phyloP scores from a whole-genome alignment of 2,888 invertebrate genomes.

The Hirtodrosophila trivittata region DNA sequence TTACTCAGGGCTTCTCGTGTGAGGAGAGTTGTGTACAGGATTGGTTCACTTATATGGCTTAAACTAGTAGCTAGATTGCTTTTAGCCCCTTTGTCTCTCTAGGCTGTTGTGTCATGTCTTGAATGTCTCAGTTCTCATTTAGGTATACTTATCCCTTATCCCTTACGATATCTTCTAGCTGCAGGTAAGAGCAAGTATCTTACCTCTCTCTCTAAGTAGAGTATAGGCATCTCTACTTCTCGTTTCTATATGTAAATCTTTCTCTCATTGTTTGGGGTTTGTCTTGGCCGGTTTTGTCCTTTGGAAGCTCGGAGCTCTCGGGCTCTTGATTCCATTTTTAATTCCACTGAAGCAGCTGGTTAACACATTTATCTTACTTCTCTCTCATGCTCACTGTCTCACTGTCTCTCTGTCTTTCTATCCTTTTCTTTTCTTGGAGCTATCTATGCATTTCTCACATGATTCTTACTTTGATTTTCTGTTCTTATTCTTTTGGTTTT shows the following conservation, averaged over 20 bases:
- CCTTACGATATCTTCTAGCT: not conserved
- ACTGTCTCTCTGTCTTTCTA: not conserved
- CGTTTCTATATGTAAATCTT: not conserved
- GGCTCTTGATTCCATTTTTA: constrained; percentile 19
- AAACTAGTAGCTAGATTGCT: constrained; percentile 25
- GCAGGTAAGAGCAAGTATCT: no score
- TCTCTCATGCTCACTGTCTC: no score
- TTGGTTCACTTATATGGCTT: constrained; percentile 42
- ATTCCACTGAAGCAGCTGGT: constrained; percentile 69
- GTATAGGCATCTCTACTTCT: not conserved
- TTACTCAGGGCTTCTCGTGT: constrained; percentile 30
- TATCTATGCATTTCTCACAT: constrained; percentile 26
- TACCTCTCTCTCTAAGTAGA: no score
- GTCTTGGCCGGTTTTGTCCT: constrained; percentile 50
- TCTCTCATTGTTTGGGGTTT: constrained; percentile 10
- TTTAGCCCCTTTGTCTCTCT: constrained; percentile 54
- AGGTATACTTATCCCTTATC: not conserved
- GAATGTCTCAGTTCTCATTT: constrained; percentile 4
- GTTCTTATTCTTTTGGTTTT: constrained; percentile 31
- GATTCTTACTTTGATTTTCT: constrained; percentile 64
- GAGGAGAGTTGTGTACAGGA: constrained; percentile 11
- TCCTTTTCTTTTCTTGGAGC: constrained; percentile 19
- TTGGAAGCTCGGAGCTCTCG: constrained; percentile 16
- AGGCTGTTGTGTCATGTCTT: constrained; percentile 47
- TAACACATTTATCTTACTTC: constrained; percentile 40